A percentile compares a stretch with the other conserved stretches of the same genome.
Conservation (phyloP, 2,888 invertebrate species). For the Lycophotia porphyrea region DNA sequence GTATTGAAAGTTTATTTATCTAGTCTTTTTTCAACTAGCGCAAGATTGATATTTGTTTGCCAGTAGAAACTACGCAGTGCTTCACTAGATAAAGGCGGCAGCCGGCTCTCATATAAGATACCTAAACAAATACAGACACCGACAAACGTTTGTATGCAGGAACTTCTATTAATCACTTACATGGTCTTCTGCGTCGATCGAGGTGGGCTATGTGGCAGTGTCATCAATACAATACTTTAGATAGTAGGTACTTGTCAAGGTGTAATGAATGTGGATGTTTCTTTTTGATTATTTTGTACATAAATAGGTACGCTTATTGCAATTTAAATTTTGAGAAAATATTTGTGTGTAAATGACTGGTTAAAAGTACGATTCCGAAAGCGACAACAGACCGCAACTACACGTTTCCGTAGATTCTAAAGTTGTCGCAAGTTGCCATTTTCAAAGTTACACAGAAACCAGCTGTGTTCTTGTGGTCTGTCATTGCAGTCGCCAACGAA, state of each 20-base stretch:
- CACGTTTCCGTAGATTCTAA: background rate
- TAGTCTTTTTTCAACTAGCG: background rate
- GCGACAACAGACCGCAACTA: background rate
- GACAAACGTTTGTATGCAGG: slow-evolving; percentile 57
- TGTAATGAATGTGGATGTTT: slow-evolving; percentile 41
- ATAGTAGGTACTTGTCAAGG: slow-evolving; percentile 39
- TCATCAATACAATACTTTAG: slow-evolving; percentile 61
- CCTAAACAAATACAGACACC: slow-evolving; percentile 61
- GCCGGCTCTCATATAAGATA: slow-evolving; percentile 26
- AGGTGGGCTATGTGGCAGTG: slow-evolving; percentile 58
- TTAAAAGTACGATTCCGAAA: background rate
- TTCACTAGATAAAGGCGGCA: background rate
- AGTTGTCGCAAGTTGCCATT: background rate
- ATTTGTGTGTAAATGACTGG: background rate
- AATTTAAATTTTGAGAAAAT: background rate
- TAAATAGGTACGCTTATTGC: background rate
- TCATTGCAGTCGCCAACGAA: background rate
- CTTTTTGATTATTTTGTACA: background rate
- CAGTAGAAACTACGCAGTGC: background rate
- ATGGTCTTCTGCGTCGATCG: slow-evolving; percentile 61
- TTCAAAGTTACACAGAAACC: background rate
- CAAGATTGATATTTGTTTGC: background rate
- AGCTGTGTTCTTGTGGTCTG: background rate
- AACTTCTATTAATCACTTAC: slow-evolving; percentile 61
- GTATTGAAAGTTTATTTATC: slow-evolving; percentile 3